Conservation (phyloP, 1,140 invertebrate species). For the Zeugodacus cucurbitae region DNA sequence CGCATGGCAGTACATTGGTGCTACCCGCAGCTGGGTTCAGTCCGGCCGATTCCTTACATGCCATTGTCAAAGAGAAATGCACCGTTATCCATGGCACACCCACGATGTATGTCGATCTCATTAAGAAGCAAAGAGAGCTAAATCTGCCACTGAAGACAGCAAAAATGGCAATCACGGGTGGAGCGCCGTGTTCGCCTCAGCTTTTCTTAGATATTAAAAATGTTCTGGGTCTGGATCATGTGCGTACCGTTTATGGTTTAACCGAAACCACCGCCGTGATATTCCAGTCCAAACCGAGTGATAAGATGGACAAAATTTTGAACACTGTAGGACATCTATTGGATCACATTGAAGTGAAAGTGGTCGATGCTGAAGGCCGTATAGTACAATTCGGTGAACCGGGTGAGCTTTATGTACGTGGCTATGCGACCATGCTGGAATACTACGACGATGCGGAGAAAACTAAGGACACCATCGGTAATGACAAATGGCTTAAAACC, state of each 20-base stretch:
- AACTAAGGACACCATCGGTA: conserved; percentile 78
- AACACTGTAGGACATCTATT: conserved; percentile 82
- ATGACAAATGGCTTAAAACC: conserved; percentile 87
- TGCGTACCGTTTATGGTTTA: conserved; percentile 84
- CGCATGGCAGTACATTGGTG: conserved; percentile 78
- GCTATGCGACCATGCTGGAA: conserved; percentile 83
- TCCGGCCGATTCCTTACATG: conserved; percentile 74
- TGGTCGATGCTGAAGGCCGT: conserved; percentile 78
- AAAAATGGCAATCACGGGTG: conserved; percentile 77
- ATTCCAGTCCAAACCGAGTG: conserved; percentile 76
- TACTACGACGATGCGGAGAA: conserved; percentile 88
- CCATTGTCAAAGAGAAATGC: conserved; percentile 80
- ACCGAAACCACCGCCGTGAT: conserved; percentile 86
- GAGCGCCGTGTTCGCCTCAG: conserved; percentile 79
- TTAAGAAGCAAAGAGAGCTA: conserved; percentile 69
- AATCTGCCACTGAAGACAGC: conserved; percentile 68
- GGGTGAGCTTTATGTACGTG: conserved; percentile 87
- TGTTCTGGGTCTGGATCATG: conserved; percentile 66
- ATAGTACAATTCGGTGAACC: conserved; percentile 79
- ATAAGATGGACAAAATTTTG: conserved; percentile 74
- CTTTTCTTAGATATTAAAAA: conserved; percentile 74
- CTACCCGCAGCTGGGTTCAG: conserved; percentile 77
- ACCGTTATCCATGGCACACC: conserved; percentile 89
- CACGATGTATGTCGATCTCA: conserved; percentile 94
- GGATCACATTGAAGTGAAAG: conserved; percentile 84